Evolutionary conservation across 2,888 invertebrate species (phyloP).

Genomic region (Xestia xanthographa): DNA sequence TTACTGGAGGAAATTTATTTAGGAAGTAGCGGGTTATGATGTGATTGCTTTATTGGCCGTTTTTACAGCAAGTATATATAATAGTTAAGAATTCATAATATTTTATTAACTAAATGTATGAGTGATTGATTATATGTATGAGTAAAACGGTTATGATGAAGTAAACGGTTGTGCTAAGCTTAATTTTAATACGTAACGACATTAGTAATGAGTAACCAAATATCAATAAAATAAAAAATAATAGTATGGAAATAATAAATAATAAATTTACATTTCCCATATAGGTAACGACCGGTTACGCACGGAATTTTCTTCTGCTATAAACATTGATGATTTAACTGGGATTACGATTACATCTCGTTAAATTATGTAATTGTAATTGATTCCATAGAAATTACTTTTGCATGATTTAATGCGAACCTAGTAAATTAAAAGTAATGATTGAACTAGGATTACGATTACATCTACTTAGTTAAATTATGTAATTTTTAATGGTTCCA

Average conservation of each 20-base stretch:
- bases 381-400: not conserved
- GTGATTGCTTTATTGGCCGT: slow-evolving; percentile 8
- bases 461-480: slow-evolving; percentile 20
- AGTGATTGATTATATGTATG: not conserved
- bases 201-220: not conserved
- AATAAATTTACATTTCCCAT: slow-evolving; percentile 34
- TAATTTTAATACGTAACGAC: not conserved
- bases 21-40: slow-evolving; percentile 35
- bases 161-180: not conserved
- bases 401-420: not conserved
- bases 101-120: not conserved
- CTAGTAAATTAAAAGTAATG: not conserved
- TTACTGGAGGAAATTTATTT: slow-evolving; percentile 38
- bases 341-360: slow-evolving; percentile 8
- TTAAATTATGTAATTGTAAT: slow-evolving; percentile 15
- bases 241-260: not conserved
- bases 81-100: not conserved
- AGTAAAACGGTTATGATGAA: not conserved
- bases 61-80: no score
- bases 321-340: slow-evolving; percentile 16
- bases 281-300: slow-evolving; percentile 6
- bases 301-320: slow-evolving; percentile 22
- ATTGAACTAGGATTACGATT: slow-evolving; percentile 17
- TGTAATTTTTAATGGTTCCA: not conserved
- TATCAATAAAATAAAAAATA: not conserved